A percentile compares a stretch with the other conserved stretches of the same genome.
phyloP scores from a whole-genome alignment of 1,140 invertebrate species.

The Watersipora subatra region DNA sequence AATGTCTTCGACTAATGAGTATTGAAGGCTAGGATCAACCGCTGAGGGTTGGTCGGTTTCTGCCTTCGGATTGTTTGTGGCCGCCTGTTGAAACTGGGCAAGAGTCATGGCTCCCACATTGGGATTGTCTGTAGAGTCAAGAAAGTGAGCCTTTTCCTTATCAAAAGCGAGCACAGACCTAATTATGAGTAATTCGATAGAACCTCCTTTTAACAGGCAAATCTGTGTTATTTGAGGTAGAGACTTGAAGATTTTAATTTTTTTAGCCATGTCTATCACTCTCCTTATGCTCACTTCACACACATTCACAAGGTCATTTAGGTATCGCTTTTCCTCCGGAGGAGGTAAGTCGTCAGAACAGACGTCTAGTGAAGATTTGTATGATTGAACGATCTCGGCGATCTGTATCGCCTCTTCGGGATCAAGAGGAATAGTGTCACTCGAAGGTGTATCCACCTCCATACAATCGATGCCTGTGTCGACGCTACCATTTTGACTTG shows the following conservation, averaged over 20 bases:
- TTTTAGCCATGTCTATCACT: conserved; percentile 79
- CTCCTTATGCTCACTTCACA: conserved; percentile 76
- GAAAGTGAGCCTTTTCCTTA: conserved; percentile 61
- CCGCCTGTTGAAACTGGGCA: conserved; percentile 56
- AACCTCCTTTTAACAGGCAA: conserved; percentile 70
- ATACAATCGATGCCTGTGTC: conserved; percentile 20
- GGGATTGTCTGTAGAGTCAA: conserved; percentile 23
- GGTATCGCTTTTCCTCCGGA: conserved; percentile 13
- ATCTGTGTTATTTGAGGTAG: conserved; percentile 83
- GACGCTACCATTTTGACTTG: not conserved
- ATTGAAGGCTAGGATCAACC: conserved; percentile 34
- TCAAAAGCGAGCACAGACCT: conserved; percentile 76
- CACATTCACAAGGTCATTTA: conserved; percentile 42
- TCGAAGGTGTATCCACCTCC: conserved; percentile 23
- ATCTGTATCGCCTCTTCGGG: conserved; percentile 29
- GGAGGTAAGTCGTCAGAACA: conserved; percentile 27
- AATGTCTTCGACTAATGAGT: conserved; percentile 22
- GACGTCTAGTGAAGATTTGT: conserved; percentile 34
- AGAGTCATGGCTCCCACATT: conserved; percentile 50
- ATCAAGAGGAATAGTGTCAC: conserved; percentile 12
- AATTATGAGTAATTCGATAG: conserved; percentile 82
- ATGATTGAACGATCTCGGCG: conserved; percentile 30
- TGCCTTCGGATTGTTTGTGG: conserved; percentile 18
- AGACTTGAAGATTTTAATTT: conserved; percentile 70
- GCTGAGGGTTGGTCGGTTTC: not conserved